A percentile compares a stretch with the other conserved stretches of the same genome.
phyloP scores from a whole-genome alignment of 2,797 vertebrate genomes.

The Acanthornis magna region DNA sequence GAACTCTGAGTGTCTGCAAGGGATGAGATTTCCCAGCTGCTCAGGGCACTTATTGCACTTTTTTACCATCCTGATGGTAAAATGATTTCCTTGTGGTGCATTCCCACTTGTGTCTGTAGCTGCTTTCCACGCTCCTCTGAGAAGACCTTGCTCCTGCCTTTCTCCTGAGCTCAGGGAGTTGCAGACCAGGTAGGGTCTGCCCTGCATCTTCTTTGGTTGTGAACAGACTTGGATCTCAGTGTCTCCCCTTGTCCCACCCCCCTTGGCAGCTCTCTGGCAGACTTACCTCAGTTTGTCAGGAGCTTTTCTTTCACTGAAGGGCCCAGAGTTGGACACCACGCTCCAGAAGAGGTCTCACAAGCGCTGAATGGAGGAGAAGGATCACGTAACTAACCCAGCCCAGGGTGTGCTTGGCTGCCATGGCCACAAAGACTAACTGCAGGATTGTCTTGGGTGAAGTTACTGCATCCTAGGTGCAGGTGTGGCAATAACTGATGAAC shows the following conservation, averaged over 20 bases:
- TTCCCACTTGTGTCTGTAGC: background rate
- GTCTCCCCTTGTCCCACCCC: accelerated
- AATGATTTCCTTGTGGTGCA: background rate
- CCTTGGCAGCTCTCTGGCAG: background rate
- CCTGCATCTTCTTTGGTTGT: background rate
- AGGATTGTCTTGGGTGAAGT: background rate
- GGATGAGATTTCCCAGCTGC: background rate
- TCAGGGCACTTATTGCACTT: background rate
- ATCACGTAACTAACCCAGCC: background rate
- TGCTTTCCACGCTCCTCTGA: background rate
- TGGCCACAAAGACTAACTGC: background rate
- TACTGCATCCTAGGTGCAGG: background rate
- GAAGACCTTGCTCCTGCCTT: background rate
- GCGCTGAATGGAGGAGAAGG: background rate
- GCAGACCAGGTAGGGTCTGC: background rate
- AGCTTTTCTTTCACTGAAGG: background rate
- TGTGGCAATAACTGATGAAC: background rate
- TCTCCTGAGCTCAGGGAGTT: background rate
- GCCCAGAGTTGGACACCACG: too few relatives aligned
- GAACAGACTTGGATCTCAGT: background rate
- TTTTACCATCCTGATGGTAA: background rate
- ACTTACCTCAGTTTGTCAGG: background rate
- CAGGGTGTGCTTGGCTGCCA: background rate
- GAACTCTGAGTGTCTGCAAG: background rate
- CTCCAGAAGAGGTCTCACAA: background rate